A percentile compares a stretch with the other conserved stretches of the same genome.
Conservation (phyloP, 2,797 vertebrate genomes). For the Alectoris magna region DNA sequence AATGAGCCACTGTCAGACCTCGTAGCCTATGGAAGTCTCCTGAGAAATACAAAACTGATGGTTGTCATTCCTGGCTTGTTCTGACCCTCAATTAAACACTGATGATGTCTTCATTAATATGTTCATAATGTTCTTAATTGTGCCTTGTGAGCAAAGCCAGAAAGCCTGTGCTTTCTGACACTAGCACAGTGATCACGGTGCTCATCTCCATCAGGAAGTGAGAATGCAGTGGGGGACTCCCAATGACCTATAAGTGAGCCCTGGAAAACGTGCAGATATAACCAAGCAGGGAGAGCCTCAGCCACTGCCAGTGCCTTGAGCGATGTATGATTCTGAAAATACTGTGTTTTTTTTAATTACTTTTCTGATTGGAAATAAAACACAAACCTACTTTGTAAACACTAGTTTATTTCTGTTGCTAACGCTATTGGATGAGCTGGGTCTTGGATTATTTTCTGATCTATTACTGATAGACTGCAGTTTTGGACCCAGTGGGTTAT, state of each 20-base stretch:
- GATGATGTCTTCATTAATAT: background rate
- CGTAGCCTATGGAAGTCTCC: background rate
- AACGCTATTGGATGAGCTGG: background rate
- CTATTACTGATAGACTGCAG: background rate
- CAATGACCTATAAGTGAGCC: fast-evolving
- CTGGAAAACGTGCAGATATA: background rate
- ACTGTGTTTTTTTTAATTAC: background rate
- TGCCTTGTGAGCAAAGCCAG: background rate
- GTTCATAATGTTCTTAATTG: background rate
- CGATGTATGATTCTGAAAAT: background rate
- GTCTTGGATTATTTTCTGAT: background rate
- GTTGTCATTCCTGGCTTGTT: background rate
- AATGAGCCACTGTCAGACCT: background rate
- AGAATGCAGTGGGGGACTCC: background rate
- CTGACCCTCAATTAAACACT: background rate
- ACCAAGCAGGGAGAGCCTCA: background rate
- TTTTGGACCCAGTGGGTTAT: background rate
- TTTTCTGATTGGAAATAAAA: background rate
- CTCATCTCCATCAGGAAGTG: background rate
- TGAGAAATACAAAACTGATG: background rate
- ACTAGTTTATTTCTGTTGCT: background rate
- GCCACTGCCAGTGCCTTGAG: background rate
- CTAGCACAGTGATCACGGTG: background rate
- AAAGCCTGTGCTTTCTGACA: background rate
- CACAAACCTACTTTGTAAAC: background rate